phyloP scores from a whole-genome alignment of 2,888 invertebrate genomes.

The Caenorhabditis uteleia region DNA sequence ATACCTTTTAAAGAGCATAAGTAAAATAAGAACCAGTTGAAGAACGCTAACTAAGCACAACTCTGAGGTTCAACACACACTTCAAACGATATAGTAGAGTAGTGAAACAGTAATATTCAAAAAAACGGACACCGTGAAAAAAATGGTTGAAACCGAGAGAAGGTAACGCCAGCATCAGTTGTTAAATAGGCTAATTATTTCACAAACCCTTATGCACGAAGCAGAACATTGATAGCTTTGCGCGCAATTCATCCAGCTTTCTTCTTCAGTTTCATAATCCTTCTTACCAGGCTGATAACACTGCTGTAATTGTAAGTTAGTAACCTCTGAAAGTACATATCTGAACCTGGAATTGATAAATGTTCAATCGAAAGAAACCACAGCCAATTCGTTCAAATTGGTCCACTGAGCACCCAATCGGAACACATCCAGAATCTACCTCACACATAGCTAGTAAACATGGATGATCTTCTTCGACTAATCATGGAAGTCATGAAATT shows the following conservation, averaged over 20 bases:
- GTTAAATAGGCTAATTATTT: no score
- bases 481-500: no score
- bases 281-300: constrained; percentile 67
- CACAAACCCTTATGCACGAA: constrained; percentile 61
- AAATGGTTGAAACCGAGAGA: no score
- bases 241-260: constrained; percentile 67
- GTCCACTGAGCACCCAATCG: constrained; percentile 63
- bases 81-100: not conserved
- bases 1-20: no score
- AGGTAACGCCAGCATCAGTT: no score
- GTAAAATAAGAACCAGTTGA: no score
- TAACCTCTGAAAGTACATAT: not conserved
- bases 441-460: constrained; percentile 67
- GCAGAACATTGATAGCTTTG: constrained; percentile 67
- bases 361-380: constrained; percentile 67
- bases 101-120: no score
- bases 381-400: constrained; percentile 63
- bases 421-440: constrained; percentile 65
- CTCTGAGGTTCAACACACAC: not conserved
- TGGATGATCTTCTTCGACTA: constrained; percentile 62
- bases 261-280: constrained; percentile 63
- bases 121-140: no score
- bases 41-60: no score
- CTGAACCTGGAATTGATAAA: constrained; percentile 65
- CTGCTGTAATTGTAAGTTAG: constrained; percentile 50